Base-by-base conservation (phyloP, 2,113 vertebrate species). In the Numenius arquata region DNA sequence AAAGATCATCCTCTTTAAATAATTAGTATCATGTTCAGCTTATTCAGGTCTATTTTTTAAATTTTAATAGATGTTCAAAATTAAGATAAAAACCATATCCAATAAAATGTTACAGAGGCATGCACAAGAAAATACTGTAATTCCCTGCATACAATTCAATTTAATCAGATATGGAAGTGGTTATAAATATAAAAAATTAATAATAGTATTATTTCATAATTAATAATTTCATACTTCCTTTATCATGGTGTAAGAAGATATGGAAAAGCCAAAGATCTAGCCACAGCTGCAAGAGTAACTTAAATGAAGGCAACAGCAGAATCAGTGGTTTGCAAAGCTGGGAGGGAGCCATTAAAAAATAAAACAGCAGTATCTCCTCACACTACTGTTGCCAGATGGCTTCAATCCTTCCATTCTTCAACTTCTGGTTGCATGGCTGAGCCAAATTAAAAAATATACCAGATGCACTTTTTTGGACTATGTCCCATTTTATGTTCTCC, bases 371-470 rank as follows among this genome's bases (percentile, higher is more conserved):
- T 77, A 80, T 81, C 50, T 89, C 89, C 61, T 90, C 72, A 74
- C 20, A 25, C 41, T 90, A 29, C 21, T 95, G 40, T 52, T 92
- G 50, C 80, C 94, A 96, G 76, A 95, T 84, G 89, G 38, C 61
- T 89, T 95, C 47, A 95, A 13, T 87, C 59, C 27, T 92, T 93
- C 74, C 7, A 1, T 90, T 97, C 73, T 88, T 92, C 86, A 94
- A 87, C 89, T 95, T 83, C 68, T 89, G 59, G 79, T 86, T 4
- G 10, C 48, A 73, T 70, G 63, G 29, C 7, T 63, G n/a, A 84
- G 86, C 56, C 89, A 97, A 93, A 81, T 48, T 77, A 36, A 91
- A 95, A 95, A 95, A 87, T 77, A 89, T 75, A 81, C 61, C 89
- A 93, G 93, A 95, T 84, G 76, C 50, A 43, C 26, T 77, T 81